A percentile compares a stretch with the other conserved stretches of the same genome.
These are phyloP conservation scores for Temnothorax nylanderi DNA, from an alignment of 1,140 invertebrate genomes.

Conservation along the genomic window DNA sequence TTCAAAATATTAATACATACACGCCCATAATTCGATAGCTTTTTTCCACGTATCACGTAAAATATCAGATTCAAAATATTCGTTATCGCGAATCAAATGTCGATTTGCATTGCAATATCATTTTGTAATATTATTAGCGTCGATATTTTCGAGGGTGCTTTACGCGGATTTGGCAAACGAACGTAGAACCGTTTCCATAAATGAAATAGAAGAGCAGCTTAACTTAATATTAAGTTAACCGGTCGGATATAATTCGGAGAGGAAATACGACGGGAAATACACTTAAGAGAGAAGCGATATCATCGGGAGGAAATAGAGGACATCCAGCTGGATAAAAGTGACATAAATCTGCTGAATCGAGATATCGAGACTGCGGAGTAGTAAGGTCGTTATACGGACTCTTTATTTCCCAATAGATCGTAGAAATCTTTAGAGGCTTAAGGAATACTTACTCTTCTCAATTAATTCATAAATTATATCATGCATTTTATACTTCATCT, in stretches of 20 bases:
- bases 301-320: conserved; percentile 39
- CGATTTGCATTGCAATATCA: not conserved
- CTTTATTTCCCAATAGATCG: conserved; percentile 35
- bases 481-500: not conserved
- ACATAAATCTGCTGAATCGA: conserved; percentile 52
- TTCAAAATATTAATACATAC: not conserved
- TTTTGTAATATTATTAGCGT: no score
- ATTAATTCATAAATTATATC: conserved; percentile 17
- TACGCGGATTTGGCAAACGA: not conserved
- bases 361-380: conserved; percentile 43
- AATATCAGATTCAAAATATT: not conserved
- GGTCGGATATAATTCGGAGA: conserved; percentile 38
- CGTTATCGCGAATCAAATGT: not conserved
- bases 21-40: not conserved
- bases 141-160: not conserved
- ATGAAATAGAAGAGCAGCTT: conserved; percentile 20
- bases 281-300: conserved; percentile 38
- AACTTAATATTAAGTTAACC: conserved; percentile 51
- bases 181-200: not conserved
- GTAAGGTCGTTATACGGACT: conserved; percentile 42
- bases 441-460: not conserved
- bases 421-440: conserved; percentile 16
- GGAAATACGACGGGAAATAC: conserved; percentile 37
- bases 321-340: conserved; percentile 41
- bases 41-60: not conserved